A percentile compares a stretch with the other conserved stretches of the same genome.
These are phyloP conservation scores for Glossosoma conforme DNA, from an alignment of 1,140 invertebrate genomes.

Conservation along the genomic window DNA sequence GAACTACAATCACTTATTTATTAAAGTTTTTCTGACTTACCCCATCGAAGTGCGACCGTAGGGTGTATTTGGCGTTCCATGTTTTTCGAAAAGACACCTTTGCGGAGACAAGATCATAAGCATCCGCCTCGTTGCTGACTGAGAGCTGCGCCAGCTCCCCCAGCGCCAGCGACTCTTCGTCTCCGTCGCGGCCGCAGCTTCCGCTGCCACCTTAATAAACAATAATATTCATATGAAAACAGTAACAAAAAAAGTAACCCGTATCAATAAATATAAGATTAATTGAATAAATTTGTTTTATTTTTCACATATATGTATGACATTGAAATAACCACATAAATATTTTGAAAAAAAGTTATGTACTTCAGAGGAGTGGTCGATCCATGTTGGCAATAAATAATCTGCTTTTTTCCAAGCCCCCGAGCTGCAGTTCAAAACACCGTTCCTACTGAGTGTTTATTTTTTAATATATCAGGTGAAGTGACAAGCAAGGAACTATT, in stretches of 20 bases:
- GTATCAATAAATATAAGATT: too few relatives aligned
- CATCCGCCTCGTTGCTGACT: conserved; percentile 93
- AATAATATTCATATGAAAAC: neutral
- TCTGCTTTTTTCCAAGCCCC: too few relatives aligned
- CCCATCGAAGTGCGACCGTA: conserved; percentile 96
- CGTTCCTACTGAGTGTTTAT: too few relatives aligned
- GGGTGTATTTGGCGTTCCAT: conserved; percentile 96
- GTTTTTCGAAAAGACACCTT: conserved; percentile 95
- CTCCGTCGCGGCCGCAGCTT: conserved; percentile 61
- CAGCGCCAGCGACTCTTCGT: conserved; percentile 79
- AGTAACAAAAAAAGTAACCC: too few relatives aligned
- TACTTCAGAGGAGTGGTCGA: too few relatives aligned
- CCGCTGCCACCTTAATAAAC: conserved; percentile 12
- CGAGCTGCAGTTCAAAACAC: too few relatives aligned
- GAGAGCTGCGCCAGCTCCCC: conserved; percentile 95
- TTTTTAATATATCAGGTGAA: too few relatives aligned
- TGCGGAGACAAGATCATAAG: conserved; percentile 80
- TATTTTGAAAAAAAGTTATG: too few relatives aligned
- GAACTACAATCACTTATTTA: neutral
- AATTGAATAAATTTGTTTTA: too few relatives aligned
- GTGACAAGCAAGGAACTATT: too few relatives aligned
- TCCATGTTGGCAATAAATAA: too few relatives aligned
- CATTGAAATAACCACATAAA: too few relatives aligned
- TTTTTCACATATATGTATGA: neutral
- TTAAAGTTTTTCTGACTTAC: conserved; percentile 38